phyloP scores from a whole-genome alignment of 2,113 vertebrate genomes.

The Cervus canadensis region DNA sequence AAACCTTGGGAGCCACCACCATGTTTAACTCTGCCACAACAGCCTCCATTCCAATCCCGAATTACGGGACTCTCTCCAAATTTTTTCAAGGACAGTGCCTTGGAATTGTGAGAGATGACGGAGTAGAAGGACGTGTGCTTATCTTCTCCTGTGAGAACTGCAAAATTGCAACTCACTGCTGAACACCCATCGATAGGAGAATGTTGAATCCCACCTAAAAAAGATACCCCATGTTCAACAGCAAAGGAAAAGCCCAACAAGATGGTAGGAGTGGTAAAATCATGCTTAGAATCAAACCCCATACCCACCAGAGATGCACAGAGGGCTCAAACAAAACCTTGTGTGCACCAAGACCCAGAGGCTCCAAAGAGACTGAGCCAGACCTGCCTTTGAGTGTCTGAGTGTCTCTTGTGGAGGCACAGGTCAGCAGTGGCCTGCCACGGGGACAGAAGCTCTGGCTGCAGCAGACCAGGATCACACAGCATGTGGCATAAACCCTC shows the following conservation, averaged over 20 bases:
- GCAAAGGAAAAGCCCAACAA: neutral
- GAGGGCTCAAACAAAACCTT: neutral
- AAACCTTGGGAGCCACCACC: neutral
- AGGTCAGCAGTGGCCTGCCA: neutral
- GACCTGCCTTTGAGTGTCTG: neutral
- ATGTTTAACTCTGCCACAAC: neutral
- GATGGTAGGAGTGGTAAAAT: neutral
- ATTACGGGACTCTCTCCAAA: neutral
- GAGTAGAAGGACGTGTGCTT: neutral
- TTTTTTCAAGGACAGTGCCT: neutral
- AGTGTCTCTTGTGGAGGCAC: neutral
- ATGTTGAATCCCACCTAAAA: neutral
- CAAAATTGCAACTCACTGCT: neutral
- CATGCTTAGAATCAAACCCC: neutral
- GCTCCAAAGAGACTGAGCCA: neutral
- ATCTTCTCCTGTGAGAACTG: neutral
- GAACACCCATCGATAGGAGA: neutral
- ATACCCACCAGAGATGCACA: neutral
- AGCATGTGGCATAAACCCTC: neutral
- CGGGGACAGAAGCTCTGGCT: neutral
- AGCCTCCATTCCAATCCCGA: neutral
- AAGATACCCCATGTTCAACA: neutral
- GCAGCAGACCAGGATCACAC: neutral
- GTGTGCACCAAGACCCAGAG: neutral
- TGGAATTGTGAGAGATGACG: neutral